These are phyloP conservation scores for Arctia plantaginis DNA, from an alignment of 2,888 invertebrate species.

Conservation along the genomic window DNA sequence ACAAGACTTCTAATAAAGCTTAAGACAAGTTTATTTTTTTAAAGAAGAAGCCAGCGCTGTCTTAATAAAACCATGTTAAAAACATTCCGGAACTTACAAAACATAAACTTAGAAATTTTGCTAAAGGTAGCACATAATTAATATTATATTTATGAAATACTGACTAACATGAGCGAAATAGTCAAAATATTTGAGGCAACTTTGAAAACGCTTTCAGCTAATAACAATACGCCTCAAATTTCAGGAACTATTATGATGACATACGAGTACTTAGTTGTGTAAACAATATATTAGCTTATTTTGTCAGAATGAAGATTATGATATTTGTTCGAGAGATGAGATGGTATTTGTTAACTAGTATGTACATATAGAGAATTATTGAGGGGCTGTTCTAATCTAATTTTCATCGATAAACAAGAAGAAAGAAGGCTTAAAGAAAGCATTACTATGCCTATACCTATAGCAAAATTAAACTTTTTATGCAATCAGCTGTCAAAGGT, in stretches of 20 bases:
- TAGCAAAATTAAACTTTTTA: no score
- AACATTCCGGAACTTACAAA: neutral
- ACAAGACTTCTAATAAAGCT: neutral
- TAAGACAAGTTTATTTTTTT: neutral
- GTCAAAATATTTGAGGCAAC: constrained; percentile 34
- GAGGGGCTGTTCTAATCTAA: no score
- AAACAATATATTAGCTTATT: neutral
- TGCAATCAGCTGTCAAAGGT: no score
- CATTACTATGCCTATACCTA: no score
- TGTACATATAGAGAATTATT: no score
- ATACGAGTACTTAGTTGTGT: constrained; percentile 8
- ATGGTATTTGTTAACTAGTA: no score
- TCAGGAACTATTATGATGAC: constrained; percentile 34
- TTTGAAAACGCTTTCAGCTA: constrained; percentile 16
- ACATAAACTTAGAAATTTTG: neutral
- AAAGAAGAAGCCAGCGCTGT: neutral
- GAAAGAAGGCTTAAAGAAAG: no score
- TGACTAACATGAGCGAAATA: constrained; percentile 19
- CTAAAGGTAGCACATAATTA: constrained; percentile 1
- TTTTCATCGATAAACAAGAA: no score
- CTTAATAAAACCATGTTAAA: neutral
- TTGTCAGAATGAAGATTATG: neutral
- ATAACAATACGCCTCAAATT: constrained; percentile 37
- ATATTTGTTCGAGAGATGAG: neutral
- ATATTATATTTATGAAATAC: constrained; percentile 12